Evolutionary conservation across 1,140 invertebrate species (phyloP), one percentile per base, ranked within the genome.

Genomic region (Drosophila fuyamai): DNA sequence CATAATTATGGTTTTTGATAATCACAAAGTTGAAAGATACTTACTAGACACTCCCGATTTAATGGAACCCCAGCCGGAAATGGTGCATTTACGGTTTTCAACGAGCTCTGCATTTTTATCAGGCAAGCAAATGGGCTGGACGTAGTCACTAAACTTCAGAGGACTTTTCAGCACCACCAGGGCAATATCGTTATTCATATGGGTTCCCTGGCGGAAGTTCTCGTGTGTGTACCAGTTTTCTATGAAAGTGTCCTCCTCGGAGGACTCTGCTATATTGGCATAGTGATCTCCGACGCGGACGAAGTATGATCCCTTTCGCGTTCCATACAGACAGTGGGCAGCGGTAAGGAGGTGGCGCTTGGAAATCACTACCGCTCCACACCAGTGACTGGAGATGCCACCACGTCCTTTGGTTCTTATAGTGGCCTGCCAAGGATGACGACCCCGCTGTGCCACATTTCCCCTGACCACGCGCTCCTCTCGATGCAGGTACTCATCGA

Each of bases 371-470:
- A 96, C 95, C 0, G 95, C 96, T 1, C 96, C 96, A 83, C 96
- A 97, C 95, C 95, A 96, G 91, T 97, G 96, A 43, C 91, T 94
- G 2, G 94, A 94, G 60, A 92, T 91, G 72, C 93, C 93, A 18
- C 92, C 93, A 46, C 94, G 93, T 13, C 94, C 94, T 54, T 94
- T 93, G 1, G 95, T 93, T 56, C 95, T 92, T 51, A 97, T 93
- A 46, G 95, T 96, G 9, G 96, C 96, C 93, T 97, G 96, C 96
- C 97, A 97, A 2, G 97, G 97, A 91, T 96, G 95, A n/a, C 95
- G 94, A 13, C 95, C 95, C 41, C 93, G 93, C 4, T 92, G 92
- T 0, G 95, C 95, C 12, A 94, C 72, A 14, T 93, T 93, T 10
- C 95, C 95, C 50, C 93, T 83, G 0, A 95, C 93, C 9, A 95